A percentile compares a stretch with the other conserved stretches of the same genome.
phyloP scores from a whole-genome alignment of 2,888 invertebrate genomes.

The Pecten maximus region DNA sequence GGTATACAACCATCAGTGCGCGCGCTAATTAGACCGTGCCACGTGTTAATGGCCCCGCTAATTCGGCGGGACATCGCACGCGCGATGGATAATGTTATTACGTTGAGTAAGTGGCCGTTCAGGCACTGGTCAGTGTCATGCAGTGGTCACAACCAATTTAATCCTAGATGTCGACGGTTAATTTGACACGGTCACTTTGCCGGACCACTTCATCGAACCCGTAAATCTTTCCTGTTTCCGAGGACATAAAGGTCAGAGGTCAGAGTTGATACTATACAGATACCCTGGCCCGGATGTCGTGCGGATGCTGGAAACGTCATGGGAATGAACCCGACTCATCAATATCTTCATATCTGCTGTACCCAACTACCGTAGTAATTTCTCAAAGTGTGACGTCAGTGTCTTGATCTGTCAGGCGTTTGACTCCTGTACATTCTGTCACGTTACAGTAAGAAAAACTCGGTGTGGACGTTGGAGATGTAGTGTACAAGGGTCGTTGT shows the following conservation, averaged over 20 bases:
- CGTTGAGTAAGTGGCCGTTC: neutral
- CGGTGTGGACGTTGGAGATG: too few relatives aligned
- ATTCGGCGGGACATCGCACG: slow-evolving; percentile 26
- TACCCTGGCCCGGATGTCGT: neutral
- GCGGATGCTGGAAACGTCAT: slow-evolving; percentile 8
- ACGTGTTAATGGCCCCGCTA: slow-evolving; percentile 20
- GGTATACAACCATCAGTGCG: neutral
- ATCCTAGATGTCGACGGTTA: neutral
- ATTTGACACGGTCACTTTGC: slow-evolving; percentile 29
- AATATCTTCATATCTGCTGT: neutral
- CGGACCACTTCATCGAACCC: neutral
- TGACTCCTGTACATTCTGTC: neutral
- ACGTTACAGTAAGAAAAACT: too few relatives aligned
- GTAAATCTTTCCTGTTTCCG: slow-evolving; percentile 23
- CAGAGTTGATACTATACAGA: neutral
- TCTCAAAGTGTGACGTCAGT: neutral
- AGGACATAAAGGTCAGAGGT: neutral
- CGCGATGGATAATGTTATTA: slow-evolving; percentile 22
- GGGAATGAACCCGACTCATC: neutral
- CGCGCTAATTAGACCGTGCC: neutral
- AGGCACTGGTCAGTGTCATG: neutral
- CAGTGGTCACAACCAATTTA: slow-evolving; percentile 26
- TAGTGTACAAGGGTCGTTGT: too few relatives aligned
- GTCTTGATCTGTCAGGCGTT: neutral
- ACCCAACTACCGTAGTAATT: neutral